Evolutionary conservation across 2,797 vertebrate species (phyloP), one percentile per base, ranked within the genome.

Genomic region (Spatula versicolor): DNA sequence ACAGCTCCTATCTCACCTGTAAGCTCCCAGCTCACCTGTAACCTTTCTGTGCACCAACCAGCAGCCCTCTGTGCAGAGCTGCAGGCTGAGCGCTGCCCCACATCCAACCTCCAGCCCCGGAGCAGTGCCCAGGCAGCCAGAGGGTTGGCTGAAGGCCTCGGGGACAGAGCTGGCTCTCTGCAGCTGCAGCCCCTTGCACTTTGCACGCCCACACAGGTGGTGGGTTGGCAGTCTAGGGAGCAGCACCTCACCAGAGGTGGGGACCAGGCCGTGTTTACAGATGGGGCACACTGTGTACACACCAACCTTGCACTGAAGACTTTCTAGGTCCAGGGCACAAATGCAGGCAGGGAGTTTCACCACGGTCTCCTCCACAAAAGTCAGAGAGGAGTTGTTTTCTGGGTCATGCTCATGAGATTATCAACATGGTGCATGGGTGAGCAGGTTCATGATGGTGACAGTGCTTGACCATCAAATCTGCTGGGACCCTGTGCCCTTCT

Each of bases 371-470:
- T 84, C 37, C 60, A 48, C 5, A 14, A 33, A 15, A 19, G 25
- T 28, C 39, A 21, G 41, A 20, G 41, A 64, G 67, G 50, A 58
- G 33, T 0, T 84, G 59, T 15, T 30, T 86, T 25, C 1, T 9
- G 31, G 21, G 35, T 46, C 39, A 45, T 2, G 0, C 5, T n/a
- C 50, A 55, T 0, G 45, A 64, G 55, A 56, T 19, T 2, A 0
- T 28, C 54, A 48, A 0, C 0, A 2, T 45, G 26, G 30, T n/a
- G 23, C 9, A 20, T 28, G 43, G 30, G 46, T 76, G 11, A 46
- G 30, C 1, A 6, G 74, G 23, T 77, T 11, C 25, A 35, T 3
- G 9, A 0, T 84, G 75, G 39, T 19, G 39, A 5, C 2, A 15
- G 63, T 21, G 15, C 33, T 48, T n/a, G 64, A 63, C 56, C 48